phyloP scores from a whole-genome alignment of 2,888 invertebrate species.

The Tyria jacobaeae region DNA sequence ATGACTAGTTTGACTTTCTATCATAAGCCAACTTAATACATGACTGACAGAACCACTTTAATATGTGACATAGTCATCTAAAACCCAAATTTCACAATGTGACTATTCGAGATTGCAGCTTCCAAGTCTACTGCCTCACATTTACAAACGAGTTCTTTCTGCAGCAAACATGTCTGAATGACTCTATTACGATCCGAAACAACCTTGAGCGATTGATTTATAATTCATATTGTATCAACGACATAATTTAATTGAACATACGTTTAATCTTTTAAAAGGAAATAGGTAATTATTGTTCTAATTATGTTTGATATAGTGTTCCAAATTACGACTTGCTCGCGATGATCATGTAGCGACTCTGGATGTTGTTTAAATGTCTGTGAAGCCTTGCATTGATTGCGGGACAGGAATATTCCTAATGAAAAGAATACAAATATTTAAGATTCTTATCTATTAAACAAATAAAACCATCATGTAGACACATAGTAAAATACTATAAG shows the following conservation, averaged over 20 bases:
- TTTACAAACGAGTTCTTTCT: conserved; percentile 19
- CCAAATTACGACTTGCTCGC: too few species aligned
- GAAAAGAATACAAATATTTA: background rate
- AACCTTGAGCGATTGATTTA: conserved; percentile 59
- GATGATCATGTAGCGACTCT: too few species aligned
- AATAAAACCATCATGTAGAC: background rate
- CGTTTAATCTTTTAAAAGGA: conserved; percentile 55
- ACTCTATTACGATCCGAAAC: conserved; percentile 29
- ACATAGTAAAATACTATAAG: too few species aligned
- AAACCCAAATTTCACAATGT: conserved; percentile 11
- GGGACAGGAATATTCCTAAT: too few species aligned
- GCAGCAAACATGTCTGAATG: conserved; percentile 20
- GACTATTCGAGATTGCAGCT: conserved; percentile 1
- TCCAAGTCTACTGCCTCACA: conserved; percentile 2
- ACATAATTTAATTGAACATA: conserved; percentile 51
- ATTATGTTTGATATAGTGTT: background rate
- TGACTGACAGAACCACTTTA: conserved; percentile 4
- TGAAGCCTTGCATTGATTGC: too few species aligned
- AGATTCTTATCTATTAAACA: conserved; percentile 1
- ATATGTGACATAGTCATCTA: conserved; percentile 8
- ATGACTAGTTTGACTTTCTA: conserved; percentile 2
- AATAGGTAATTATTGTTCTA: conserved; percentile 26
- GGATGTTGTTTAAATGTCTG: too few species aligned
- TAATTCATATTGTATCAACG: conserved; percentile 57
- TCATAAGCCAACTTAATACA: background rate